Evolutionary conservation across 2,113 vertebrate species (phyloP), one percentile per base, ranked within the genome.

Genomic region (Larimichthys polyactis): DNA sequence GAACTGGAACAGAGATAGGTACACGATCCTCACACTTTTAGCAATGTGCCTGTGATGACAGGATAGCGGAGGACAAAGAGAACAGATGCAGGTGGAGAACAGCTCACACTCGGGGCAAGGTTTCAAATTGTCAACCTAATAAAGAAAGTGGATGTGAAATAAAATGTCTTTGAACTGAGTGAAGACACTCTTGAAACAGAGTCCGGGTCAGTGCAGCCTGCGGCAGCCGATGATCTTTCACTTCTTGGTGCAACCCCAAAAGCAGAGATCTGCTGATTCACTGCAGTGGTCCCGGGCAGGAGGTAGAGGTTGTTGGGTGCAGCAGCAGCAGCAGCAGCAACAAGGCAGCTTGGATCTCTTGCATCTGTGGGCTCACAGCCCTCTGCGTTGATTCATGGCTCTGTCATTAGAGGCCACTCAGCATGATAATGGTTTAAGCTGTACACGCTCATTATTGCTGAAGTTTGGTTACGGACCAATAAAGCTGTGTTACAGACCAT

Each of bases 181-280:
- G 32, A 48, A 69, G 62, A 79, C 14, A 32, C 66, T 22, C 15
- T 63, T 48, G 75, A 86, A 86, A 81, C 24, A 3, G 57, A 68
- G 68, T 76, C 60, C 40, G 17, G 19, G 68, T 73, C 43, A 44
- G 32, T 27, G 29, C 85, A 22, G 57, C 63, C 58, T 51, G 68
- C 64, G 81, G 74, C 79, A 58, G 62, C 59, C 3, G 72, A 58
- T 57, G 36, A 69, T 84, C 78, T 72, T 27, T 75, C 78, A 68
- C 77, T 79, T 69, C 46, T 70, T 59, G 57, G 82, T 86, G 71
- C 4, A 75, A 68, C 75, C 82, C 82, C 63, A 69, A 40, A 40
- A 69, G 75, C 69, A 60, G 69, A 91, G 88, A 92, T 91, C 36
- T 94, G 92, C 91, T 92, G 91, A 92, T 91, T 94, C 92, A 91